These are phyloP conservation scores for Lochmaea crataegi DNA, from an alignment of 2,888 invertebrate species.

Conservation along the genomic window DNA sequence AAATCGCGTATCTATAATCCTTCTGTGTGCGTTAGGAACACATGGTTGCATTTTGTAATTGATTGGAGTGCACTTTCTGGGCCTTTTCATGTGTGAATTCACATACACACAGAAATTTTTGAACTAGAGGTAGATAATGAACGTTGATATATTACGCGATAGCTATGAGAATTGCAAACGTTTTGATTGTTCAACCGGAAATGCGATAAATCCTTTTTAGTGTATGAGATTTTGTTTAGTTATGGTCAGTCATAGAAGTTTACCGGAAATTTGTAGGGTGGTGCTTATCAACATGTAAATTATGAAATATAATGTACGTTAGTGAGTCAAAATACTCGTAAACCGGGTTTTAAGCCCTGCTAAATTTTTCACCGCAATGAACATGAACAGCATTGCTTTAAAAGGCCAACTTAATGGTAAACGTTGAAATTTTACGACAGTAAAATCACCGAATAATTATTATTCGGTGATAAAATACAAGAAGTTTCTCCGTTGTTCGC, in stretches of 20 bases:
- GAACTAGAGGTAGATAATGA: slow-evolving; percentile 22
- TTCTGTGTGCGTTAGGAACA: slow-evolving; percentile 52
- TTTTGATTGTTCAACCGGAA: slow-evolving; percentile 28
- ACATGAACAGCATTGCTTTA: neutral
- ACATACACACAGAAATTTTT: slow-evolving; percentile 25
- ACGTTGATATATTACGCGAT: slow-evolving; percentile 18
- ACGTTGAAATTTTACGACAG: no score
- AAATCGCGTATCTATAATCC: slow-evolving; percentile 54
- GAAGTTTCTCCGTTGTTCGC: no score
- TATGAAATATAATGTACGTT: neutral
- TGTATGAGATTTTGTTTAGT: slow-evolving; percentile 22
- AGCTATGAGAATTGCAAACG: slow-evolving; percentile 17
- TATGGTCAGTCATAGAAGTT: slow-evolving; percentile 10
- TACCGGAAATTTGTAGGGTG: neutral
- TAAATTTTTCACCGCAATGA: neutral
- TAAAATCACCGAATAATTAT: no score
- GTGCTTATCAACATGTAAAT: neutral
- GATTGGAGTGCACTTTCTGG: slow-evolving; percentile 40
- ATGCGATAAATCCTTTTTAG: slow-evolving; percentile 16
- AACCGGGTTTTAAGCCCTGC: neutral
- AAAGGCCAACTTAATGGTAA: neutral
- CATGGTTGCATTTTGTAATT: slow-evolving; percentile 54
- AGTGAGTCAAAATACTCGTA: neutral
- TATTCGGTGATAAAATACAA: no score
- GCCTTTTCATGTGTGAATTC: slow-evolving; percentile 16